Conservation (phyloP, 2,888 invertebrate species). For the Limnephilus lunatus region DNA sequence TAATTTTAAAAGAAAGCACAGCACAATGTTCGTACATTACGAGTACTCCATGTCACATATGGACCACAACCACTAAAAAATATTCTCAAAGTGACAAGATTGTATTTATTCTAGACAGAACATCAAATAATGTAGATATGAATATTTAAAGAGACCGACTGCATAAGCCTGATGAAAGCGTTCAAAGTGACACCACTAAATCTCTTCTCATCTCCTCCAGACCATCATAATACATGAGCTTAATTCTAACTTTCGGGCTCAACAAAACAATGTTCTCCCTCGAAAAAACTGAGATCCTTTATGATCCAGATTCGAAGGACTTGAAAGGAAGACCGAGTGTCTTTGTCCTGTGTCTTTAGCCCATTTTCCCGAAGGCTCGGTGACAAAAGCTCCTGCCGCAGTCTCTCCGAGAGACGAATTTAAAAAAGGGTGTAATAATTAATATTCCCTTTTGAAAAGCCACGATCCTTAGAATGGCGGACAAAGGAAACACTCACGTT, state of each 20-base stretch:
- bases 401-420: slow-evolving; percentile 24
- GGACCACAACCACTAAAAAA: neutral
- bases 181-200: neutral
- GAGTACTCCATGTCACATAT: neutral
- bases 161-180: neutral
- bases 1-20: too few relatives aligned
- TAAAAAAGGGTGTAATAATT: slow-evolving; percentile 40
- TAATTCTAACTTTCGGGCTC: neutral
- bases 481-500: slow-evolving; percentile 43
- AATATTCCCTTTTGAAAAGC: slow-evolving; percentile 37
- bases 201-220: neutral
- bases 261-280: slow-evolving; percentile 2
- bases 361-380: neutral
- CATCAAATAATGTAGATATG: neutral
- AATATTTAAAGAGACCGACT: neutral
- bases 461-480: slow-evolving; percentile 31
- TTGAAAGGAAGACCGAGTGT: slow-evolving; percentile 34
- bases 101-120: neutral
- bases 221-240: neutral
- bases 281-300: neutral
- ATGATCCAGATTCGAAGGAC: slow-evolving; percentile 7
- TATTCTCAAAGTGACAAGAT: neutral
- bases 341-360: slow-evolving; percentile 28
- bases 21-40: too few relatives aligned
- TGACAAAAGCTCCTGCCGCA: slow-evolving; percentile 16